Evolutionary conservation across 2,113 vertebrate species (phyloP).

Genomic region (Sporophila hypoxantha): DNA sequence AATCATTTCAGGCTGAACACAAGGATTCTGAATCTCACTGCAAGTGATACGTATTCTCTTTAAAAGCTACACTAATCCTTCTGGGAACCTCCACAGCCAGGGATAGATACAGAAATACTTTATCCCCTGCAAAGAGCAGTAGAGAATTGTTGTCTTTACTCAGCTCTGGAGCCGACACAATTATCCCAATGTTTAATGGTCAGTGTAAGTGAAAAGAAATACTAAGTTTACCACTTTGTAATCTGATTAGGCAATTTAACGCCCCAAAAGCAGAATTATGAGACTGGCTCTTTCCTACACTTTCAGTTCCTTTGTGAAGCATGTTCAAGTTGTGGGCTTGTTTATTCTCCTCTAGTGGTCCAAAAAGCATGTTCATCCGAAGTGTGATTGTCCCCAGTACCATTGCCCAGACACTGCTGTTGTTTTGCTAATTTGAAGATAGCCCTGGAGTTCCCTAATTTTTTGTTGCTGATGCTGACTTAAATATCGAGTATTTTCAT

Average conservation of each 20-base stretch:
- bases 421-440: background rate
- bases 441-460: background rate
- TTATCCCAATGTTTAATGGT: background rate
- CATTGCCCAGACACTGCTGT: background rate
- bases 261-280: background rate
- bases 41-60: background rate
- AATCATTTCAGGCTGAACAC: background rate
- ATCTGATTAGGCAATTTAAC: constrained; percentile 7
- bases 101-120: background rate
- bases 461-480: background rate
- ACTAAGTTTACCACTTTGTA: background rate
- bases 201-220: background rate
- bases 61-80: background rate
- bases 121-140: background rate
- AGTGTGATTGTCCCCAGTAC: background rate
- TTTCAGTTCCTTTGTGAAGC: background rate
- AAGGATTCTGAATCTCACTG: background rate
- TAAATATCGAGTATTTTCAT: background rate
- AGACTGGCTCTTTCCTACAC: background rate
- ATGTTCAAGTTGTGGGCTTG: background rate
- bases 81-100: background rate
- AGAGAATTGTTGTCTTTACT: background rate
- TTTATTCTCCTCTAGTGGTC: background rate
- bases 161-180: background rate
- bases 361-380: background rate